These are phyloP conservation scores for Physella acuta DNA, from an alignment of 1,140 invertebrate species.

Conservation along the genomic window DNA sequence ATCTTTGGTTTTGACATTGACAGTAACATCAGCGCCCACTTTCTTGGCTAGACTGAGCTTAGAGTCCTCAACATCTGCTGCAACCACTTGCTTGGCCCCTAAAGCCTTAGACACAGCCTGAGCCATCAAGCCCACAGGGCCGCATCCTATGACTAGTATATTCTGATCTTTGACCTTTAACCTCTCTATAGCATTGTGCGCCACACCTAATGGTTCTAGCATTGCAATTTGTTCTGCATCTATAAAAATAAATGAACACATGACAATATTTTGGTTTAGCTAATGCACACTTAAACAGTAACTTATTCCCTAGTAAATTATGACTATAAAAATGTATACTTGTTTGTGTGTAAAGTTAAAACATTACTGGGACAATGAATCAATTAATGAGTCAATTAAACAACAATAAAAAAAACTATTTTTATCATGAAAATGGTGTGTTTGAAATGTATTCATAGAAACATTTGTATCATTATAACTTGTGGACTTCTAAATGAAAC, in stretches of 20 bases:
- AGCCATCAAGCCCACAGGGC: constrained; percentile 48
- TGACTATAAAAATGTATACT: too few relatives aligned
- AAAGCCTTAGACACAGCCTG: constrained; percentile 45
- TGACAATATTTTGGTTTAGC: too few relatives aligned
- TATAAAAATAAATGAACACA: constrained; percentile 27
- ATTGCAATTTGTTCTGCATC: constrained; percentile 48
- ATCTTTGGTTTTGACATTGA: constrained; percentile 43
- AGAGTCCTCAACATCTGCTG: constrained; percentile 44
- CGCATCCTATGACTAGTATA: constrained; percentile 50
- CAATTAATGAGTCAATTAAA: too few relatives aligned
- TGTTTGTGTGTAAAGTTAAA: too few relatives aligned
- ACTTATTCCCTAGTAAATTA: too few relatives aligned
- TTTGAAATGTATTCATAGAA: too few relatives aligned
- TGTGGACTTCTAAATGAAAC: too few relatives aligned
- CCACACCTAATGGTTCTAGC: constrained; percentile 53
- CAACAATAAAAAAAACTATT: too few relatives aligned
- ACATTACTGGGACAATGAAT: too few relatives aligned
- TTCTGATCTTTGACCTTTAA: constrained; percentile 47
- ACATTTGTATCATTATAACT: too few relatives aligned
- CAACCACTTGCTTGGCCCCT: constrained; percentile 49
- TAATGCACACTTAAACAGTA: too few relatives aligned
- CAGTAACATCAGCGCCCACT: constrained; percentile 46
- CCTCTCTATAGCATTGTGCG: constrained; percentile 51
- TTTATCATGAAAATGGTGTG: too few relatives aligned
- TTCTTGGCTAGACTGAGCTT: constrained; percentile 46